Conservation (phyloP, 1,140 invertebrate genomes). For the Hesperophylax magnus region DNA sequence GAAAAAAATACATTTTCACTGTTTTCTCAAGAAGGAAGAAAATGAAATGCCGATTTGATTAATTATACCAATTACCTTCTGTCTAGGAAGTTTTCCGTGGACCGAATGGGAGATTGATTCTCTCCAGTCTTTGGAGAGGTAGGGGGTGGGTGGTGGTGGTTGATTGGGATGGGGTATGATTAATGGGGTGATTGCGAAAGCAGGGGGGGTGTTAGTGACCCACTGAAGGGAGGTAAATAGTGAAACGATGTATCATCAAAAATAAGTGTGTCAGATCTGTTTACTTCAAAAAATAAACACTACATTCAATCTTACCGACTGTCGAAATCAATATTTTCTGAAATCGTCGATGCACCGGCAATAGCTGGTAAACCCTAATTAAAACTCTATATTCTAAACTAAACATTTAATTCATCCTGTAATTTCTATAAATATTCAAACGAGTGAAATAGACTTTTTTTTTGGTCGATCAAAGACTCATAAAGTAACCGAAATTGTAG, state of each 20-base stretch:
- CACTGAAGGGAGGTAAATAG: neutral
- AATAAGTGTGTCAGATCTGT: neutral
- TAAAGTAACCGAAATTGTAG: too few species aligned
- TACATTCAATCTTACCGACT: too few species aligned
- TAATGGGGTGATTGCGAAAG: neutral
- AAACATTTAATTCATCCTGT: too few species aligned
- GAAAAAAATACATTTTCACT: neutral
- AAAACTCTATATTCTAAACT: too few species aligned
- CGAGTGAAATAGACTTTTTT: too few species aligned
- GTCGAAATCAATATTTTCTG: too few species aligned
- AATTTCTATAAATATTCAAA: too few species aligned
- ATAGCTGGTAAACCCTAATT: too few species aligned
- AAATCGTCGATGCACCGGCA: too few species aligned
- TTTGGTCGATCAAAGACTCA: too few species aligned
- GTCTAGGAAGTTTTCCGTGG: slow-evolving; percentile 10
- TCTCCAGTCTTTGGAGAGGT: neutral
- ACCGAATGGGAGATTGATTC: slow-evolving; percentile 18
- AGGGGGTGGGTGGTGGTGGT: neutral
- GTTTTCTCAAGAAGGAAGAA: neutral
- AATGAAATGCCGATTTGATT: slow-evolving; percentile 20
- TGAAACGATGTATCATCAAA: neutral
- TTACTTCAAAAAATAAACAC: neutral
- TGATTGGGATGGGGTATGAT: neutral
- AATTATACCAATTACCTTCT: slow-evolving; percentile 30
- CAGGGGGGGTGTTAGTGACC: neutral